Percentiles rank a stretch among this genome's conserved stretches.
These are phyloP conservation scores for Monomorium pharaonis DNA, from an alignment of 1,140 invertebrate species.

Conservation along the genomic window DNA sequence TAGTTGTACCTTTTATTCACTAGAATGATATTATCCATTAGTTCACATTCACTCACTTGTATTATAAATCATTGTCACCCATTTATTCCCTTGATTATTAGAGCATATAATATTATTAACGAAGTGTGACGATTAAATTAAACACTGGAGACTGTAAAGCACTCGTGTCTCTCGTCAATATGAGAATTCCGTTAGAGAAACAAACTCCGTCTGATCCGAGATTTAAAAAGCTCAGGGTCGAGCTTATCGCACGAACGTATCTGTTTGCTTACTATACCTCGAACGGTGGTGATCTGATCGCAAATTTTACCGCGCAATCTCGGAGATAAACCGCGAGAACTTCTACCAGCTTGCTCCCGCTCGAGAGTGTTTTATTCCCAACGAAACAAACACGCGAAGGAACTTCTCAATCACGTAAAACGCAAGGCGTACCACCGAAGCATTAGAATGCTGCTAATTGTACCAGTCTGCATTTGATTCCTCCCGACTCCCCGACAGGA, in stretches of 20 bases:
- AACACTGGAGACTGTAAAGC: slow-evolving; percentile 11
- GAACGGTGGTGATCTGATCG: background rate
- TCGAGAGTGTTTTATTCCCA: slow-evolving; percentile 29
- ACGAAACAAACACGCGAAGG: background rate
- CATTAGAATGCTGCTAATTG: slow-evolving; percentile 41
- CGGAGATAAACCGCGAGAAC: slow-evolving; percentile 3
- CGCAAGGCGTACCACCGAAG: slow-evolving; percentile 1
- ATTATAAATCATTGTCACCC: slow-evolving; percentile 1
- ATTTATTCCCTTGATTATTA: background rate
- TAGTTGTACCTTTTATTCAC: background rate
- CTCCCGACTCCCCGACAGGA: slow-evolving; percentile 20
- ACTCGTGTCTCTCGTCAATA: slow-evolving; percentile 37
- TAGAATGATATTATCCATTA: background rate
- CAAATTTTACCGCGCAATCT: background rate
- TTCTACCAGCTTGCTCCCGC: slow-evolving; percentile 26
- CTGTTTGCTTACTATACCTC: background rate
- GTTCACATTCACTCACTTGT: background rate
- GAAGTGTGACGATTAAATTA: slow-evolving; percentile 37
- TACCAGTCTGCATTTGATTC: slow-evolving; percentile 41
- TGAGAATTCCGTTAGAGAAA: background rate
- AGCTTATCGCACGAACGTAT: background rate
- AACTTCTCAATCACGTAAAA: slow-evolving; percentile 13
- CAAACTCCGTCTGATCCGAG: background rate
- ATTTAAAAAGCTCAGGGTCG: background rate
- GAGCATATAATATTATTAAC: slow-evolving; percentile 22